Percentiles rank a stretch among this genome's conserved stretches.
Evolutionary conservation across 1,140 invertebrate species (phyloP).

Genomic region (Platyscapa corneri): DNA sequence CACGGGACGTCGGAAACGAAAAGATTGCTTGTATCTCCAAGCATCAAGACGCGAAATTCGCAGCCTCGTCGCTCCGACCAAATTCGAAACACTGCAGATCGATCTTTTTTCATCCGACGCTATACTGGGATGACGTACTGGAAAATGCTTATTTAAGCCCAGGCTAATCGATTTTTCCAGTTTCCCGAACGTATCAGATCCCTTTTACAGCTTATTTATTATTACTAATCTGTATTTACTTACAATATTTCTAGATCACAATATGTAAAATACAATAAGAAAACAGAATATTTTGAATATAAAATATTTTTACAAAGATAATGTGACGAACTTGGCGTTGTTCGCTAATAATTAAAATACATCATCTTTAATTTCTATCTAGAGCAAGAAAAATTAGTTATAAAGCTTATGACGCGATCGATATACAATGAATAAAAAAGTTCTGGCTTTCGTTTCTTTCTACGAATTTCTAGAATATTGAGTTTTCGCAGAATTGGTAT

Average conservation of each 20-base stretch:
- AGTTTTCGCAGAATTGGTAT: background rate
- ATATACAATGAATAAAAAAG: background rate
- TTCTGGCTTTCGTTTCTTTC: background rate
- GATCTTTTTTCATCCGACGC: background rate
- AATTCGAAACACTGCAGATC: background rate
- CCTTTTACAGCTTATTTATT: too few relatives aligned
- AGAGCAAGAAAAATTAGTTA: too few relatives aligned
- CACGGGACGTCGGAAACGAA: slow-evolving; percentile 28
- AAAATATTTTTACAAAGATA: too few relatives aligned
- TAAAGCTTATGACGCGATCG: too few relatives aligned
- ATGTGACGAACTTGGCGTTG: too few relatives aligned
- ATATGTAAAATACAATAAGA: too few relatives aligned
- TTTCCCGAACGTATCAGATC: background rate
- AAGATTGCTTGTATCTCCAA: slow-evolving; percentile 38
- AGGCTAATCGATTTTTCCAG: background rate
- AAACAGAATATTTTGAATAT: too few relatives aligned
- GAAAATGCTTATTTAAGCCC: background rate
- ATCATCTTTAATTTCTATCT: too few relatives aligned
- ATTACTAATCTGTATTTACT: too few relatives aligned
- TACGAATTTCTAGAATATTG: background rate
- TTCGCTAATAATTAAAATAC: too few relatives aligned
- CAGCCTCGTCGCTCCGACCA: background rate
- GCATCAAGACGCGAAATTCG: background rate
- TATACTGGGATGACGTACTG: background rate
- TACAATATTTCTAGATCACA: too few relatives aligned